A percentile compares a stretch with the other conserved stretches of the same genome.
Conservation (phyloP, 2,113 vertebrate species). For the Hassar affinis region DNA sequence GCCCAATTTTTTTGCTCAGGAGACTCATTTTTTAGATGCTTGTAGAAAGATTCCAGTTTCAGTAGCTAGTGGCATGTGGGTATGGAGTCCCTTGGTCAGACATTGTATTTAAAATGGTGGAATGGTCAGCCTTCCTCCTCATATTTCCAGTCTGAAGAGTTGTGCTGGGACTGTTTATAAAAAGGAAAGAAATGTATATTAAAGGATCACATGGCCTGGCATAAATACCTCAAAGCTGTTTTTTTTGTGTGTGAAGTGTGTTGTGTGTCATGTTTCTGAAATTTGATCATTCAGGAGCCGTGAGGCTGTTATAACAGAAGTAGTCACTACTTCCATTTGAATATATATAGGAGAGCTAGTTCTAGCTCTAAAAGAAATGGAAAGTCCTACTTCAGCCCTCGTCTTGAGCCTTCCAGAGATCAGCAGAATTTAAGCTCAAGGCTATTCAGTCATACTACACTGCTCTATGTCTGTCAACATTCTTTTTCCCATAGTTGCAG, state of each 20-base stretch:
- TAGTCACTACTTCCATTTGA: neutral
- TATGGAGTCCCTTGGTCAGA: constrained; percentile 8
- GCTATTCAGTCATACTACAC: constrained; percentile 46
- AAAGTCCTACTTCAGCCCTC: constrained; percentile 15
- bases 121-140: neutral
- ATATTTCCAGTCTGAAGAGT: neutral
- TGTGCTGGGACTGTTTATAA: constrained; percentile 12
- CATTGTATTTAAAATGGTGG: neutral
- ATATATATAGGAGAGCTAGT: neutral
- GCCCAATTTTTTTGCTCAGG: neutral
- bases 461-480: constrained; percentile 67
- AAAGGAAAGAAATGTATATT: neutral
- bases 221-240: neutral
- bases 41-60: constrained; percentile 15
- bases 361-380: neutral
- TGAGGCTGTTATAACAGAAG: neutral
- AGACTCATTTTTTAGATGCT: neutral
- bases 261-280: neutral
- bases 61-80: constrained; percentile 3
- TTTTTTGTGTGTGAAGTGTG: neutral
- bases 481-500: constrained; percentile 35
- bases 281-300: neutral
- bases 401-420: constrained; percentile 11
- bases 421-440: constrained; percentile 36
- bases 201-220: neutral